phyloP scores from a whole-genome alignment of 2,797 vertebrate species.

The Cossypha niveicapilla region DNA sequence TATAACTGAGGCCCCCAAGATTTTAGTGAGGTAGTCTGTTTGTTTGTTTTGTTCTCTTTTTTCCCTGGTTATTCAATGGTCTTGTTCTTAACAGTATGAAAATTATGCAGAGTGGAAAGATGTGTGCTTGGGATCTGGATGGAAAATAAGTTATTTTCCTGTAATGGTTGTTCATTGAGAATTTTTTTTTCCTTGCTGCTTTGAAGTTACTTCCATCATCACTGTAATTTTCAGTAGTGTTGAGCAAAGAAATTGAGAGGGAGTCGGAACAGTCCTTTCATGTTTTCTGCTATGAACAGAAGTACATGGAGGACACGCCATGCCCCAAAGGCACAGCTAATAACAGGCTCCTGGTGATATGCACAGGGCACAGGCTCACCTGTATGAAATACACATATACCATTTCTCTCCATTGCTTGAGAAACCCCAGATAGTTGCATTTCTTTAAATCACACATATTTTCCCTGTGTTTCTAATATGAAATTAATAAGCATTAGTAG shows the following conservation, averaged over 20 bases:
- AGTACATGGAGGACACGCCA: rapidly evolving
- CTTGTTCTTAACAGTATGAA: background rate
- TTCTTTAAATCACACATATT: background rate
- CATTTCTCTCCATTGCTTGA: background rate
- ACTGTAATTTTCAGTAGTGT: slow-evolving; percentile 41
- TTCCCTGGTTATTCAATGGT: background rate
- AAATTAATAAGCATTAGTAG: background rate
- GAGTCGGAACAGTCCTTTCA: background rate
- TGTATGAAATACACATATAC: rapidly evolving
- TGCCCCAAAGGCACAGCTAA: background rate
- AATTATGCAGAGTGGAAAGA: background rate
- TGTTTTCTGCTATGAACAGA: slow-evolving; percentile 7
- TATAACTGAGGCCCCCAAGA: background rate
- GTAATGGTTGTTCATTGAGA: background rate
- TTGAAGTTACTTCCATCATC: slow-evolving; percentile 54
- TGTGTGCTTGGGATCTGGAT: background rate
- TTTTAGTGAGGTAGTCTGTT: background rate
- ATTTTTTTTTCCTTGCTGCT: background rate
- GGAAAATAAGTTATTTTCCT: background rate
- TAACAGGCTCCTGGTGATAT: background rate
- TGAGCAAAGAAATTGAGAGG: background rate
- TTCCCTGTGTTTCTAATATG: background rate
- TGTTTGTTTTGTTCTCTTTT: background rate
- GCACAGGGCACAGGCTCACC: background rate
- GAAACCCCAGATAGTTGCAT: background rate